Evolutionary conservation across 2,888 invertebrate species (phyloP).

Genomic region (Elaeidobius kamerunicus): DNA sequence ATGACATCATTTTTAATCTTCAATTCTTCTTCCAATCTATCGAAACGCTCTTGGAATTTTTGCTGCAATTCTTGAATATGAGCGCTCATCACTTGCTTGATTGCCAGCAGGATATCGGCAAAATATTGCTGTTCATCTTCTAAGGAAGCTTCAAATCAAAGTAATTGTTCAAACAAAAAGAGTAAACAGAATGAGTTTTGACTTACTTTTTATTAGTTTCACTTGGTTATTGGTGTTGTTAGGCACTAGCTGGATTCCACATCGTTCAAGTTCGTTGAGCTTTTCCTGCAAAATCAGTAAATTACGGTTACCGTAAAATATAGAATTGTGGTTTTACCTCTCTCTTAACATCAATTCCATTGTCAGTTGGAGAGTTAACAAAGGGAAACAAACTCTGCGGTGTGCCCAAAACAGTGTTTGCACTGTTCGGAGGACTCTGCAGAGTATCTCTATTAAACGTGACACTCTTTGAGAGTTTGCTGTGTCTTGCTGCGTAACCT

Average conservation of each 20-base stretch:
- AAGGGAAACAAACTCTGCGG: constrained; percentile 42
- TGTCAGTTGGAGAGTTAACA: constrained; percentile 47
- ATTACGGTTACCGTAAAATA: background rate
- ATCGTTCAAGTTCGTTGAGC: constrained; percentile 56
- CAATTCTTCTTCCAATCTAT: constrained; percentile 77
- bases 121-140: constrained; percentile 77
- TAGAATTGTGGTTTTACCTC: constrained; percentile 37
- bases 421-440: constrained; percentile 68
- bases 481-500: constrained; percentile 85
- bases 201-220: constrained; percentile 56
- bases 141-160: constrained; percentile 61
- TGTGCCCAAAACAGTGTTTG: constrained; percentile 32
- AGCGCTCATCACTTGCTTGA: constrained; percentile 77
- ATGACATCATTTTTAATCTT: constrained; percentile 78
- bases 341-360: constrained; percentile 30
- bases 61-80: constrained; percentile 69
- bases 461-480: constrained; percentile 84
- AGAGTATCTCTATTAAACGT: constrained; percentile 83
- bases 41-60: constrained; percentile 70
- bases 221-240: constrained; percentile 60
- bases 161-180: no score
- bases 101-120: constrained; percentile 71
- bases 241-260: constrained; percentile 56
- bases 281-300: constrained; percentile 48
- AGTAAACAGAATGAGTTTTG: no score